phyloP scores from a whole-genome alignment of 2,888 invertebrate genomes.

The Drosophila nigricruria region DNA sequence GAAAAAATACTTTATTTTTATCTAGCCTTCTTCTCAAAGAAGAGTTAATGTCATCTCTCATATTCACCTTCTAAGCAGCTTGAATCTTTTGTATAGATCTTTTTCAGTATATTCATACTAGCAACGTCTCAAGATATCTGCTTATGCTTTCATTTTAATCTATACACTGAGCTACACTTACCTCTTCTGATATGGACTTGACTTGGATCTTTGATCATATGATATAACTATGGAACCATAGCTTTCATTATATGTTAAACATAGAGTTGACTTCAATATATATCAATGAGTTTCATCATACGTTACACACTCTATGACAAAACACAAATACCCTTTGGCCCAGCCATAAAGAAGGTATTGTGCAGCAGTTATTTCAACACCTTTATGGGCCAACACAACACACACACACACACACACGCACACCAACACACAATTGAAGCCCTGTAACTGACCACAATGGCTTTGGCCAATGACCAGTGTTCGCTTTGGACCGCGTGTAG shows the following conservation, averaged over 20 bases:
- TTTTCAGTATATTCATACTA: no score
- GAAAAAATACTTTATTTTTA: no score
- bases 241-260: neutral
- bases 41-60: no score
- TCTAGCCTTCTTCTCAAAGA: no score
- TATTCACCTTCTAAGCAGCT: no score
- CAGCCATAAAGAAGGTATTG: slow-evolving; percentile 31
- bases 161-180: neutral
- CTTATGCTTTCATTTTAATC: no score
- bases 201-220: no score
- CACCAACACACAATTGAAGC: neutral
- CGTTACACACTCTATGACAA: neutral
- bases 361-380: slow-evolving; percentile 77
- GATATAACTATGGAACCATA: no score
- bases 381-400: slow-evolving; percentile 53
- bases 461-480: slow-evolving; percentile 62
- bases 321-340: neutral
- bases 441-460: slow-evolving; percentile 55
- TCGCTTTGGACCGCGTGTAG: slow-evolving; percentile 1
- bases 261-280: neutral
- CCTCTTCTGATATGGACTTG: neutral
- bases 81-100: no score
- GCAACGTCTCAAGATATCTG: no score
- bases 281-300: neutral
- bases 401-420: slow-evolving; percentile 19